Evolutionary conservation across 1,140 invertebrate species (phyloP).

Genomic region (Drosophila guanche): DNA sequence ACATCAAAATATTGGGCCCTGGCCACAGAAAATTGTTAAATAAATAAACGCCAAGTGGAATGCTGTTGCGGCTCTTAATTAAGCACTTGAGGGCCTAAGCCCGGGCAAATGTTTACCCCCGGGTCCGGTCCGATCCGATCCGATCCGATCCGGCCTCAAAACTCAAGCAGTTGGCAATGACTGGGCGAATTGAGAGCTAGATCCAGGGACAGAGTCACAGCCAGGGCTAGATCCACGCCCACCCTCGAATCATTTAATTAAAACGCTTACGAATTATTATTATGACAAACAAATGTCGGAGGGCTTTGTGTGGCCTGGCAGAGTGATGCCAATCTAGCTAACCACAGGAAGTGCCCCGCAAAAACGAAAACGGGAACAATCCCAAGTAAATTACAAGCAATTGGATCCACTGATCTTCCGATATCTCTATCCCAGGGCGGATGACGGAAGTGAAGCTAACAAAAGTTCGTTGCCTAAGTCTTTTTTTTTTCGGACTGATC

Average conservation of each 20-base stretch:
- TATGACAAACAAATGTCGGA: conserved; percentile 74
- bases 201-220: conserved; percentile 13
- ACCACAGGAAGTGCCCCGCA: conserved; percentile 59
- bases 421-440: conserved; percentile 38
- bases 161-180: conserved; percentile 67
- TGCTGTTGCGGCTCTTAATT: conserved; percentile 70
- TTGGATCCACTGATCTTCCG: conserved; percentile 50
- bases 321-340: conserved; percentile 68
- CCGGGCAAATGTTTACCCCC: conserved; percentile 64
- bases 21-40: conserved; percentile 65
- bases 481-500: conserved; percentile 29
- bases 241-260: conserved; percentile 78
- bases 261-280: conserved; percentile 77
- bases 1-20: conserved; percentile 74
- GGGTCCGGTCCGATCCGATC: neutral
- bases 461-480: conserved; percentile 72
- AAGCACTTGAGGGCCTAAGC: conserved; percentile 70
- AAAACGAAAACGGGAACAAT: conserved; percentile 23
- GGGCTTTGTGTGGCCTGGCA: conserved; percentile 34
- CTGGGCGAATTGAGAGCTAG: conserved; percentile 38
- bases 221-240: conserved; percentile 46
- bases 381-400: conserved; percentile 68
- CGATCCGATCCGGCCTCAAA: neutral
- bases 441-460: conserved; percentile 70
- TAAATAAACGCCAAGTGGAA: conserved; percentile 67